Evolutionary conservation across 2,113 vertebrate species (phyloP).

Genomic region (Vidua macroura): DNA sequence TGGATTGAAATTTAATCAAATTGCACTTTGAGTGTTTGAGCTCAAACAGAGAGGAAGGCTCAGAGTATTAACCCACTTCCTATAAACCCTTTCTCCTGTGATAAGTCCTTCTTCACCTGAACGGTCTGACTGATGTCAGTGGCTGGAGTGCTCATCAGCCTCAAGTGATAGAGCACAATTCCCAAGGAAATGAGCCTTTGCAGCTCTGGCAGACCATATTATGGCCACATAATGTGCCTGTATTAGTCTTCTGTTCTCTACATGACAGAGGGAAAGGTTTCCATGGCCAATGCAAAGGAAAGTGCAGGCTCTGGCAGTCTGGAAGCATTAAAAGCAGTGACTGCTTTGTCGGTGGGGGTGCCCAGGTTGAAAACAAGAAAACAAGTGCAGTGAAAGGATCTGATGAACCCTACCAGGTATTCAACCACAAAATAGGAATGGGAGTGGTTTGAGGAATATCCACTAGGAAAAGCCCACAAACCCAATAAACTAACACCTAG

Average conservation of each 20-base stretch:
- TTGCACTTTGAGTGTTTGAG: neutral
- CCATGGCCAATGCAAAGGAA: neutral
- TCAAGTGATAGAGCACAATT: neutral
- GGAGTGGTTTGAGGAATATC: neutral
- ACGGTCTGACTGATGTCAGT: neutral
- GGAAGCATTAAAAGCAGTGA: neutral
- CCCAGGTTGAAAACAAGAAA: neutral
- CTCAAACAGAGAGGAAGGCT: neutral
- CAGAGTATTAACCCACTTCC: neutral
- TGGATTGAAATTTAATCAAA: constrained; percentile 25
- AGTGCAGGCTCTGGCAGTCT: neutral
- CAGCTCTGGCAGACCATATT: neutral
- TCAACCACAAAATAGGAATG: neutral
- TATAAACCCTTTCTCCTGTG: neutral
- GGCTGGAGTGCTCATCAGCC: neutral
- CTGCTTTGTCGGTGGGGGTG: neutral
- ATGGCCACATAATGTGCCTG: neutral
- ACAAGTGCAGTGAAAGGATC: neutral
- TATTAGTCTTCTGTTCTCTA: neutral
- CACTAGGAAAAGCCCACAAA: neutral
- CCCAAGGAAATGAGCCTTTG: neutral
- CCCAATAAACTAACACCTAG: neutral
- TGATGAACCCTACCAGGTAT: neutral
- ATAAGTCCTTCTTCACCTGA: neutral
- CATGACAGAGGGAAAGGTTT: neutral